phyloP scores from a whole-genome alignment of 2,113 vertebrate genomes.

The Cariama cristata region DNA sequence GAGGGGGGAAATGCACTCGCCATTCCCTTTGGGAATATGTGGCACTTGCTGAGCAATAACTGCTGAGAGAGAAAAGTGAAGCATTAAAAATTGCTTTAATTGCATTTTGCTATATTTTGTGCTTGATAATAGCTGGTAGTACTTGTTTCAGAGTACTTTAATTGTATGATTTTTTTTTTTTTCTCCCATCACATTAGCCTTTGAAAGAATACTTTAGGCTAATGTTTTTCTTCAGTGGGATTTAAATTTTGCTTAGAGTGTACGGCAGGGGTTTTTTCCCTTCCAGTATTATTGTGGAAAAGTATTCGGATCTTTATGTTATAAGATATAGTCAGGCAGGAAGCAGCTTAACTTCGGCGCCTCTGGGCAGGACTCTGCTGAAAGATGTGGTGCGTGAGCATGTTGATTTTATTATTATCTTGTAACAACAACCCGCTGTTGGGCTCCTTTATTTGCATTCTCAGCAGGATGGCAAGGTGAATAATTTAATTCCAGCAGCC shows the following conservation, averaged over 20 bases:
- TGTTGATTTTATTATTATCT: slow-evolving; percentile 24
- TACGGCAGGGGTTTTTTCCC: neutral
- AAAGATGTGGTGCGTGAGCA: neutral
- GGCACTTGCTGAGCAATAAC: neutral
- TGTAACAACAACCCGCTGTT: neutral
- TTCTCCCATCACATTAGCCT: neutral
- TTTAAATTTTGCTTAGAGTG: neutral
- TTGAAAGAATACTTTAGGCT: neutral
- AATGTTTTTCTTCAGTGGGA: neutral
- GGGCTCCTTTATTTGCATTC: slow-evolving; percentile 58
- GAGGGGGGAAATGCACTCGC: neutral
- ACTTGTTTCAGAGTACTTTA: neutral
- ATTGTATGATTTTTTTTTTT: neutral
- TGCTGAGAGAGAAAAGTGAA: neutral
- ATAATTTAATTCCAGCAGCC: slow-evolving; percentile 57
- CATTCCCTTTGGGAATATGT: neutral
- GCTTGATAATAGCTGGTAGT: neutral
- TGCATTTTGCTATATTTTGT: neutral
- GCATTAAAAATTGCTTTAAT: neutral
- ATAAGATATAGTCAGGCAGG: neutral
- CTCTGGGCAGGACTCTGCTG: neutral
- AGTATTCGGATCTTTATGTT: neutral
- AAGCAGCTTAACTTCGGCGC: neutral
- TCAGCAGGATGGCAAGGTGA: slow-evolving; percentile 47
- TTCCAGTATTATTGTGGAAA: neutral